Percentiles rank a stretch among this genome's conserved stretches.
Evolutionary conservation across 1,140 invertebrate genomes (phyloP).

Genomic region (Heliconius eleuchia): DNA sequence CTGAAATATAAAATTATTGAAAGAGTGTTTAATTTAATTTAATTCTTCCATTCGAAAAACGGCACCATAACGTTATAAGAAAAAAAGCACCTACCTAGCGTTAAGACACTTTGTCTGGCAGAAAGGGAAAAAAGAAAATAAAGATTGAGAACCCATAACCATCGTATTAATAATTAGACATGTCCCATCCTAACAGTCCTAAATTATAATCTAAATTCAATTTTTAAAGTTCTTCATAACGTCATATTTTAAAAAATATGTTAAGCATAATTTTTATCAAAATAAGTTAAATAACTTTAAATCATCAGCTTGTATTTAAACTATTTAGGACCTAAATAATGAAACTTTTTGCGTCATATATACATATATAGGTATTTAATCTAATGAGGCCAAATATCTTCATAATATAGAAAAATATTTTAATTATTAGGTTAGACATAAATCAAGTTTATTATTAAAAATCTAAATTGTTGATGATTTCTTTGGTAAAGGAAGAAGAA

Average conservation of each 20-base stretch:
- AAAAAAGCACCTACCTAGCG: too few species aligned
- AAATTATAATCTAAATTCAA: too few species aligned
- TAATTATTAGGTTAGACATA: not conserved
- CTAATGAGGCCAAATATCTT: not conserved
- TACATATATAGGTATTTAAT: not conserved
- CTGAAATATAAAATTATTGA: too few species aligned
- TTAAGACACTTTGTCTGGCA: too few species aligned
- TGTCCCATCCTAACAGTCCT: not conserved
- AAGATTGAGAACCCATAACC: too few species aligned
- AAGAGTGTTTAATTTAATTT: too few species aligned
- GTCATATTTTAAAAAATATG: not conserved
- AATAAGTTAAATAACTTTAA: not conserved
- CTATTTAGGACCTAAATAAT: not conserved
- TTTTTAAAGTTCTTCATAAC: not conserved
- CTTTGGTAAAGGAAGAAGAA: too few species aligned
- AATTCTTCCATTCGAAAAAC: too few species aligned
- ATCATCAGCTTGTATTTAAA: not conserved
- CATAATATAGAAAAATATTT: not conserved
- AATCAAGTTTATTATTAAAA: not conserved
- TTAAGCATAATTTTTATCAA: not conserved
- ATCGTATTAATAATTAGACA: too few species aligned
- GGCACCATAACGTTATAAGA: too few species aligned
- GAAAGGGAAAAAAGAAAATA: too few species aligned
- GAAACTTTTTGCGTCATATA: not conserved
- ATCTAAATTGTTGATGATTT: too few species aligned